Percentiles rank a stretch among this genome's conserved stretches.
phyloP scores from a whole-genome alignment of 2,888 invertebrate genomes.

The Andricus quercusramuli region DNA sequence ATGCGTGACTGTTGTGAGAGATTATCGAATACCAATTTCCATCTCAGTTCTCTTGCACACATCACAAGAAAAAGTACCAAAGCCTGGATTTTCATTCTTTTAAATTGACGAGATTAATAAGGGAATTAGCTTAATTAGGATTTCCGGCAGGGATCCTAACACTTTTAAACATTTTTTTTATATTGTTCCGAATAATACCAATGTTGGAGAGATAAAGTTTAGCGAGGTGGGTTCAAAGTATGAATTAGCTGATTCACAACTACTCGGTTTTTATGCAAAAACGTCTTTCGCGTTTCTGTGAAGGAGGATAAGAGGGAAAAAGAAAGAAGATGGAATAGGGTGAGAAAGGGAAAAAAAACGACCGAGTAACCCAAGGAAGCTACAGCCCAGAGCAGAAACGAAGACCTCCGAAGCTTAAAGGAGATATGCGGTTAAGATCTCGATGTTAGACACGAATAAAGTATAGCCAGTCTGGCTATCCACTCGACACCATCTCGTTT shows the following conservation, averaged over 20 bases:
- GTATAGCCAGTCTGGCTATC: conserved; percentile 48
- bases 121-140: neutral
- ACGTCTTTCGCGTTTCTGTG: conserved; percentile 16
- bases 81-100: neutral
- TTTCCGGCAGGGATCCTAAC: neutral
- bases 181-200: neutral
- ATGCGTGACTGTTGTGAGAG: neutral
- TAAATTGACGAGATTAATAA: neutral
- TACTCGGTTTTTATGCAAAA: neutral
- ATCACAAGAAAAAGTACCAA: neutral
- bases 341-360: conserved; percentile 49
- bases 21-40: neutral
- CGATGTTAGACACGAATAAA: conserved; percentile 59
- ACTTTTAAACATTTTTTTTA: neutral
- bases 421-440: conserved; percentile 68
- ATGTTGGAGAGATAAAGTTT: neutral
- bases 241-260: conserved; percentile 5
- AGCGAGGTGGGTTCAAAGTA: neutral
- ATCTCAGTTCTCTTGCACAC: neutral
- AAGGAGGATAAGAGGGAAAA: conserved; percentile 48
- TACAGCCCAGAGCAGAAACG: conserved; percentile 46
- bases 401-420: conserved; percentile 67
- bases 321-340: conserved; percentile 40
- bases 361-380: conserved; percentile 52
- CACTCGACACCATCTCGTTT: conserved; percentile 17